These are phyloP conservation scores for Aleiodes sp. DNA, from an alignment of 1,140 invertebrate genomes.

Conservation along the genomic window DNA sequence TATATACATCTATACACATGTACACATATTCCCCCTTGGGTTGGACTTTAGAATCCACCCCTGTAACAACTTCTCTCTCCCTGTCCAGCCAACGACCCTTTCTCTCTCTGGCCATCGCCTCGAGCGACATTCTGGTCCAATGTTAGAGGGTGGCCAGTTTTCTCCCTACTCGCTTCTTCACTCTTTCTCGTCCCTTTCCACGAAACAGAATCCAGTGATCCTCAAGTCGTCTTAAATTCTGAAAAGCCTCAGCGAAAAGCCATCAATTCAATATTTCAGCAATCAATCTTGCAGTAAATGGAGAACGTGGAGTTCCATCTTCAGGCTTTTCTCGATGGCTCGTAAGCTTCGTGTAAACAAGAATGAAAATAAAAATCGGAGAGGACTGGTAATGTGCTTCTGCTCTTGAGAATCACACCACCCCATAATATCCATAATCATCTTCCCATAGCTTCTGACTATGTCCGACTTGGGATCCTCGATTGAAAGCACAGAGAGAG, in stretches of 20 bases:
- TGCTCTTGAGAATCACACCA: too few relatives aligned
- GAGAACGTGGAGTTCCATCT: too few relatives aligned
- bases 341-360: too few relatives aligned
- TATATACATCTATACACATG: constrained; percentile 19
- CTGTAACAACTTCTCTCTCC: constrained; percentile 31
- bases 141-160: constrained; percentile 58
- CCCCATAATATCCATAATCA: background rate
- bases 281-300: too few relatives aligned
- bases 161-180: background rate
- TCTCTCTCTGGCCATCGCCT: constrained; percentile 58
- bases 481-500: constrained; percentile 11
- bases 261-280: too few relatives aligned
- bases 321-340: too few relatives aligned
- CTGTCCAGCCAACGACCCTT: constrained; percentile 43
- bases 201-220: constrained; percentile 56
- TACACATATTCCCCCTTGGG: constrained; percentile 48
- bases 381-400: too few relatives aligned
- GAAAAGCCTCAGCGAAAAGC: background rate
- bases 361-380: too few relatives aligned
- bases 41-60: constrained; percentile 62
- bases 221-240: constrained; percentile 52
- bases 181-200: constrained; percentile 28
- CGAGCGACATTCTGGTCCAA: constrained; percentile 62
- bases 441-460: background rate
- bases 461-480: background rate